Evolutionary conservation across 2,797 vertebrate genomes (phyloP).

Genomic region (Ctenopoma multispine): DNA sequence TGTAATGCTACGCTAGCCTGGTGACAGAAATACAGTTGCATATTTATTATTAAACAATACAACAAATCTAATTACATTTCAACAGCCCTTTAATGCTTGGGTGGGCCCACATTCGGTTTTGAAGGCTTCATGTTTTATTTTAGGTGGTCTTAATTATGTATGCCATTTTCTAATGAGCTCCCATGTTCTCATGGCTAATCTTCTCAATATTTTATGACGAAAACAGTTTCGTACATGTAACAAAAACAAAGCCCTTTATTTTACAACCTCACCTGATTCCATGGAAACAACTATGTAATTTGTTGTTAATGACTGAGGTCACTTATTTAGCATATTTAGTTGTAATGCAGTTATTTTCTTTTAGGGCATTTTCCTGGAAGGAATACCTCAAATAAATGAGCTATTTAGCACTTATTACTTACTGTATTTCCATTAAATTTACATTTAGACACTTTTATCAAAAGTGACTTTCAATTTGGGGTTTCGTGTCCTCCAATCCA

Average conservation of each 20-base stretch:
- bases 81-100: slow-evolving; percentile 19
- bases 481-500: too few species aligned
- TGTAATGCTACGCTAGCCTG: not conserved
- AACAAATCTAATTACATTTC: slow-evolving; percentile 38
- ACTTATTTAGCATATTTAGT: not conserved
- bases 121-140: slow-evolving; percentile 28
- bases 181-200: not conserved
- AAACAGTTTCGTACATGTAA: not conserved
- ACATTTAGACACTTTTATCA: too few species aligned
- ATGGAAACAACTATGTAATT: not conserved
- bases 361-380: not conserved
- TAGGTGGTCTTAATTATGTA: slow-evolving; percentile 31
- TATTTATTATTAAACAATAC: slow-evolving; percentile 22
- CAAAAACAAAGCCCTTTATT: too few species aligned
- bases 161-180: slow-evolving; percentile 13
- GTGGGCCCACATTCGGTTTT: slow-evolving; percentile 27
- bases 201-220: not conserved
- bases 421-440: not conserved
- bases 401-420: not conserved
- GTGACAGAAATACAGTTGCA: not conserved
- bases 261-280: not conserved
- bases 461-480: too few species aligned
- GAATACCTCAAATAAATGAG: not conserved
- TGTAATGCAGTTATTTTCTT: not conserved
- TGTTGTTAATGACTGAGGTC: not conserved